These are phyloP conservation scores for Hesperophylax magnus DNA, from an alignment of 1,140 invertebrate species.

Conservation along the genomic window DNA sequence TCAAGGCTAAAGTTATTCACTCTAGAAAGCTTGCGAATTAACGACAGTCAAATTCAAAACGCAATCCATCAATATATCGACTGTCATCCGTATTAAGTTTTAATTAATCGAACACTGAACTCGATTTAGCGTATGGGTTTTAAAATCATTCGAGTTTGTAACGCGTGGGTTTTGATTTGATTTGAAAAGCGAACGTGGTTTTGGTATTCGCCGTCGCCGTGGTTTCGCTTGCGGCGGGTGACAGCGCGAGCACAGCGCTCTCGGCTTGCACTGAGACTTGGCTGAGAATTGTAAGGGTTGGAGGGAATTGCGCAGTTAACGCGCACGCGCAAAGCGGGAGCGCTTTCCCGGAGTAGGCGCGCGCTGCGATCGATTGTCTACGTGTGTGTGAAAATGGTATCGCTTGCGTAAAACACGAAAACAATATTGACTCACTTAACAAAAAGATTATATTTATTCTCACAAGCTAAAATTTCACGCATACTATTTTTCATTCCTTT, in stretches of 20 bases:
- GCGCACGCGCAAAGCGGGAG: slow-evolving; percentile 31
- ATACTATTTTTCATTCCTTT: neutral
- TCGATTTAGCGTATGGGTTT: neutral
- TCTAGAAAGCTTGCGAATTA: slow-evolving; percentile 16
- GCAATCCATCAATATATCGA: neutral
- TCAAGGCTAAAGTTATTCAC: slow-evolving; percentile 42
- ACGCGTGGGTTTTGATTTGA: neutral
- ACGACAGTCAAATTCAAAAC: slow-evolving; percentile 16
- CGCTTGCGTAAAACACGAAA: neutral
- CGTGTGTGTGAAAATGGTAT: slow-evolving; percentile 38
- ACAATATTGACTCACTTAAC: neutral
- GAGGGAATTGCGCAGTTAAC: slow-evolving; percentile 47
- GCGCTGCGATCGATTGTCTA: slow-evolving; percentile 47
- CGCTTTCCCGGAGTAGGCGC: slow-evolving; percentile 20
- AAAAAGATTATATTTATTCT: neutral
- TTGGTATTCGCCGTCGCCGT: neutral
- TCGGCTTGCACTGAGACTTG: slow-evolving; percentile 23
- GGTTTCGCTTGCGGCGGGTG: neutral
- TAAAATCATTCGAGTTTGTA: slow-evolving; percentile 16
- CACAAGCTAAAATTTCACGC: neutral
- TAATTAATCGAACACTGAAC: neutral
- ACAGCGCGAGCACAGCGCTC: slow-evolving; percentile 41
- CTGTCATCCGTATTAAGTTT: neutral
- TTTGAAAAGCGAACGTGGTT: slow-evolving; percentile 16
- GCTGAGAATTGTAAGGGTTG: slow-evolving; percentile 37